Conservation (phyloP, 2,797 vertebrate genomes). For the Sebastes miniatus region DNA sequence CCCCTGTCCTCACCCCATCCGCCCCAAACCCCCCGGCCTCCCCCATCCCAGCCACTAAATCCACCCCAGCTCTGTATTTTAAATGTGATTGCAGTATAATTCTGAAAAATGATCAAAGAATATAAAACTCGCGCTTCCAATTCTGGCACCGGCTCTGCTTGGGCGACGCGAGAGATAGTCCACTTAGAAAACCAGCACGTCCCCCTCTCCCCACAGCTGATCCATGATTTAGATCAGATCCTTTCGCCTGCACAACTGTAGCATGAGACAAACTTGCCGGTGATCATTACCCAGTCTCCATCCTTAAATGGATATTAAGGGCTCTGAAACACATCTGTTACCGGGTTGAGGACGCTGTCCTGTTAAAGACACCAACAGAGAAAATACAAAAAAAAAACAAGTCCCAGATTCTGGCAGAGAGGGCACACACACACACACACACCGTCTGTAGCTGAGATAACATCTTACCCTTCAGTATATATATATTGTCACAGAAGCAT, state of each 20-base stretch:
- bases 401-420: slow-evolving; percentile 45
- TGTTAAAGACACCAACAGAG: slow-evolving; percentile 39
- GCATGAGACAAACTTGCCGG: slow-evolving; percentile 77
- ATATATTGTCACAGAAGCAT: neutral
- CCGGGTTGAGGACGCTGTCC: slow-evolving; percentile 68
- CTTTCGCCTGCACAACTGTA: slow-evolving; percentile 80
- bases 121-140: slow-evolving; percentile 88
- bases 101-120: slow-evolving; percentile 85
- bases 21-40: slow-evolving; percentile 27
- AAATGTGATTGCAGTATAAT: slow-evolving; percentile 82
- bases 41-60: slow-evolving; percentile 55
- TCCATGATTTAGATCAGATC: slow-evolving; percentile 58
- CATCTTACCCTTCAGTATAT: slow-evolving; percentile 8
- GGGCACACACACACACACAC: neutral
- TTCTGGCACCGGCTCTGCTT: slow-evolving; percentile 80
- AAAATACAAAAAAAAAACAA: slow-evolving; percentile 25
- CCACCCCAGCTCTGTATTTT: slow-evolving; percentile 78
- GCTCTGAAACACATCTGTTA: slow-evolving; percentile 80
- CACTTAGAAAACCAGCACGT: slow-evolving; percentile 58
- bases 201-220: slow-evolving; percentile 40
- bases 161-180: slow-evolving; percentile 45
- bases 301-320: slow-evolving; percentile 81
- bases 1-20: neutral
- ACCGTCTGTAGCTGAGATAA: slow-evolving; percentile 27
- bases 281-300: slow-evolving; percentile 79